Evolutionary conservation across 2,797 vertebrate species (phyloP).

Genomic region (Enteromius mattozi): DNA sequence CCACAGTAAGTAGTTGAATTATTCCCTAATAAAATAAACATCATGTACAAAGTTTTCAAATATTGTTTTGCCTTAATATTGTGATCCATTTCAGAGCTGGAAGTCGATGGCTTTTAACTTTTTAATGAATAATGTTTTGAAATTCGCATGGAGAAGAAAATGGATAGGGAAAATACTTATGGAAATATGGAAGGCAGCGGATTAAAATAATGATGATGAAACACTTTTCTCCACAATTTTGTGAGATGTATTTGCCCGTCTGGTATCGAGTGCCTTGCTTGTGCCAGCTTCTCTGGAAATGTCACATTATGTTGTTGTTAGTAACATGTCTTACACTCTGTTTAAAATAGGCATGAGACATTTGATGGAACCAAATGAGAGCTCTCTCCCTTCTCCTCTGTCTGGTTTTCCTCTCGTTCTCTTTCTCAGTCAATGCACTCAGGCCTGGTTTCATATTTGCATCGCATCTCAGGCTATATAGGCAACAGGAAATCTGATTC

Average conservation of each 20-base stretch:
- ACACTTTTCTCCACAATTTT: neutral
- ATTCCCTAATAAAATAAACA: neutral
- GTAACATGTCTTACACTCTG: conserved; percentile 22
- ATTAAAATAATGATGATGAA: conserved; percentile 24
- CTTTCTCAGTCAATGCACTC: conserved; percentile 5
- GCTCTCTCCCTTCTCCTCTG: neutral
- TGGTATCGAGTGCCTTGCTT: neutral
- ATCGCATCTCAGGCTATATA: conserved; percentile 9
- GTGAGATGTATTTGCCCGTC: neutral
- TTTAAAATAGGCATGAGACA: conserved; percentile 13
- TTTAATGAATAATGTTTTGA: neutral
- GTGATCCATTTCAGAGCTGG: neutral
- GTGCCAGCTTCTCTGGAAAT: conserved; percentile 23
- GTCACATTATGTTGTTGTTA: conserved; percentile 33
- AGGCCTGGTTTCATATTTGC: conserved; percentile 25
- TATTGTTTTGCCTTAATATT: neutral
- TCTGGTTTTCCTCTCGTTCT: neutral
- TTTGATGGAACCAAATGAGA: conserved; percentile 15
- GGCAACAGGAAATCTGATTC: conserved; percentile 17
- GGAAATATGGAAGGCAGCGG: neutral
- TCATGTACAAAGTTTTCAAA: neutral
- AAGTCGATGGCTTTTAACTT: neutral
- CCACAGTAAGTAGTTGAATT: neutral
- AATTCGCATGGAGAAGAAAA: neutral
- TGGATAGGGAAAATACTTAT: neutral